Base-by-base conservation (phyloP, 2,113 vertebrate genomes). In the Tetrao urogallus region DNA sequence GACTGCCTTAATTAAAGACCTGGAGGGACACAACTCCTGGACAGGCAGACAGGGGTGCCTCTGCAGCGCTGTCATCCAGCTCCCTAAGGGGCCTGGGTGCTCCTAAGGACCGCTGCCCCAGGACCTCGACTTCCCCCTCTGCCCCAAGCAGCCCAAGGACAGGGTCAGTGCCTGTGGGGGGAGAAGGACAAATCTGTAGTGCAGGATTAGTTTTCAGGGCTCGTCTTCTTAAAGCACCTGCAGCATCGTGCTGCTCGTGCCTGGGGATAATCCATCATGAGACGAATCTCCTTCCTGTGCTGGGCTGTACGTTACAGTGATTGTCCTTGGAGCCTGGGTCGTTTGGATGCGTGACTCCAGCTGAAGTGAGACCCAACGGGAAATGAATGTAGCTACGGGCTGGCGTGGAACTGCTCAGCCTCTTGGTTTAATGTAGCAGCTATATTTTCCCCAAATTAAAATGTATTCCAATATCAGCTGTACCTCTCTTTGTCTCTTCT, bases 361-460 rank as follows among this genome's bases (percentile, higher is more conserved):
- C 50, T 69, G 36, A 83, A 65, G 91, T 56, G 77, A 93, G 89
- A 50, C 65, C 34, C 82, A 77, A 11, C 21, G 60, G 64, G 10
- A 83, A 85, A 71, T 42, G 47, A 88, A 40, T 64, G 64, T 43
- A 63, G 60, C 50, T 38, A 3, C 5, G 24, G 60, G 75, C 79
- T 82, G 72, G 27, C 73, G 24, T 50, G 69, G 64, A 80, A 42
- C 72, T 88, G 42, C 90, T 90, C 79, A 77, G 82, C 18, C 25
- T 77, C 70, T 74, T 47, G 32, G 45, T 66, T 86, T 89, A 73
- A 47, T 24, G 38, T 12, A 56, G 61, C 38, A 74, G 50, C 64
- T 86, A 2, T 14, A 11, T 67, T 91, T 88, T 56, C 71, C 90
- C 34, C 67, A 77, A 78, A 86, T 94, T 34, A 83, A 93, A 94